Evolutionary conservation across 2,113 vertebrate species (phyloP).

Genomic region (Syngnathus typhle): DNA sequence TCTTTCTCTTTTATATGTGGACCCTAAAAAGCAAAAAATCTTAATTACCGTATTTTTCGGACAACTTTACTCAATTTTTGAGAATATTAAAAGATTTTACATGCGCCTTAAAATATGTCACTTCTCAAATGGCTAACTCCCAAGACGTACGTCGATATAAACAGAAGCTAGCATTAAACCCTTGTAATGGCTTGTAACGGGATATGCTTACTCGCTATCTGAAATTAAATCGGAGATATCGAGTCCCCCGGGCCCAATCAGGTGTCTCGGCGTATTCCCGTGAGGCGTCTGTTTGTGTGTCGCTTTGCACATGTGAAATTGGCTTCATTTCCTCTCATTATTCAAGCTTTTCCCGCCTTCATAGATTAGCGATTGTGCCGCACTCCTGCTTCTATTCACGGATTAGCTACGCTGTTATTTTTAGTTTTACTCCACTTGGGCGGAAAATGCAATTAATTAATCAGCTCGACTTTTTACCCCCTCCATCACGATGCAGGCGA

Average conservation of each 20-base stretch:
- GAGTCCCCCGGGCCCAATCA: constrained; percentile 59
- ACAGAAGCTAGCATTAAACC: constrained; percentile 48
- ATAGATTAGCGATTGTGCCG: constrained; percentile 34
- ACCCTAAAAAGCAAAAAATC: neutral
- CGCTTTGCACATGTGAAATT: constrained; percentile 26
- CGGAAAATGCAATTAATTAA: constrained; percentile 41
- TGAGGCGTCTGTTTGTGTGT: constrained; percentile 21
- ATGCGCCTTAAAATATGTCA: too few species aligned
- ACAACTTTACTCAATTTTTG: too few species aligned
- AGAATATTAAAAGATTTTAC: too few species aligned
- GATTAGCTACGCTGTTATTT: constrained; percentile 31
- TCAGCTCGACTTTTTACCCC: constrained; percentile 19
- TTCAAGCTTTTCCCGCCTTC: constrained; percentile 44
- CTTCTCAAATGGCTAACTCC: constrained; percentile 31
- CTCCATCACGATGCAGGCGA: constrained; percentile 43
- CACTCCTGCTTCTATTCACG: constrained; percentile 31
- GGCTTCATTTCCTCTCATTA: constrained; percentile 49
- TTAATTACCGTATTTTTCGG: too few species aligned
- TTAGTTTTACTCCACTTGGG: constrained; percentile 44
- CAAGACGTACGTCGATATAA: constrained; percentile 26
- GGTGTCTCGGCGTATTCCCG: constrained; percentile 36
- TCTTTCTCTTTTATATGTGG: neutral
- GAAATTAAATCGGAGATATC: constrained; percentile 58
- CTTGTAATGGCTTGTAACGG: constrained; percentile 63
- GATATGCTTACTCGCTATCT: constrained; percentile 57